Evolutionary conservation across 2,888 invertebrate genomes (phyloP), one percentile per base, ranked within the genome.

Genomic region (Argyra leucocephala): DNA sequence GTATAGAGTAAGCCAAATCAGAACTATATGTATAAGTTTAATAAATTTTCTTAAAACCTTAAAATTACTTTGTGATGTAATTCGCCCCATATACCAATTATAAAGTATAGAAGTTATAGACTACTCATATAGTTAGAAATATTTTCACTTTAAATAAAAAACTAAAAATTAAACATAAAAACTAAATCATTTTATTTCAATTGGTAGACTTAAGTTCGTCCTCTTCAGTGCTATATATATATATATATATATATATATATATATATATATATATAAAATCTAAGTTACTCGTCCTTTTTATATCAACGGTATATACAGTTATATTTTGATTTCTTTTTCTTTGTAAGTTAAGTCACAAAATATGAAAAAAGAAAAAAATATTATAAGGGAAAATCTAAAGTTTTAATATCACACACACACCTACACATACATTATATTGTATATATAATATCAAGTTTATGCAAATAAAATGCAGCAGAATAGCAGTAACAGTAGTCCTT

Each of bases 151-250:
- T n/a, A 31, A 31, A 48, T 12, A 37, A 10, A 37, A 37, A 15
- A 37, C 5, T 10, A 37, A 37, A 37, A 15, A 37, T 9, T 37
- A 18, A 48, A 48, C 12, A 48, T 15, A 48, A 48, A 48, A 48
- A 48, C 12, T 31, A 12, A 12, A 18, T 48, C 9, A n/a, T 48
- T 12, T 48, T 4, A 48, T 48, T 48, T 48, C 18, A 48, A 48
- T 48, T 48, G 12, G 48, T 48, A 48, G 48, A 48, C 48, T 48
- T 48, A 48, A 48, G 48, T 48, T 48, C n/a, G 48, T 48, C 48
- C 48, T 48, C 18, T n/a, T 48, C 18, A 18, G 12, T 48, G 15
- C 12, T 31, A 31, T 10, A 31, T n/a, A n/a, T n/a, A n/a, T n/a
- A n/a, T n/a, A n/a, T n/a, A n/a, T n/a, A n/a, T n/a, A n/a, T n/a